Conservation (phyloP, 1,140 invertebrate genomes). For the Cheumatopsyche charites region DNA sequence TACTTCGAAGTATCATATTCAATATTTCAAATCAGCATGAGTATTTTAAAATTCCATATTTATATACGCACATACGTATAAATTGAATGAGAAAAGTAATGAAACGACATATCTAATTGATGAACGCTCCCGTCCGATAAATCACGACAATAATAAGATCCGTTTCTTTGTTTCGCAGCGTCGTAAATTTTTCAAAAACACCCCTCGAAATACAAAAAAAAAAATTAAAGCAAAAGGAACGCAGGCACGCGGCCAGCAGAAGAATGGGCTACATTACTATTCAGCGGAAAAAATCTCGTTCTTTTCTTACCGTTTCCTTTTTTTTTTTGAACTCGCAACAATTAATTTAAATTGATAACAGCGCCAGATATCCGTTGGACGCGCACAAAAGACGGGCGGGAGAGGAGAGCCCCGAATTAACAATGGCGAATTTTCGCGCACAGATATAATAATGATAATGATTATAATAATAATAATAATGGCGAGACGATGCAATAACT, state of each 20-base stretch:
- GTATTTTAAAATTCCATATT: no score
- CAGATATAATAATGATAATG: slow-evolving; percentile 18
- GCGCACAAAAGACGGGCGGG: not conserved
- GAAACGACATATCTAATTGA: slow-evolving; percentile 2
- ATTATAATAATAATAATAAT: no score
- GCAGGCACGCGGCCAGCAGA: no score
- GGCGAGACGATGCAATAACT: slow-evolving; percentile 17
- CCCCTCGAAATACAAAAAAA: not conserved
- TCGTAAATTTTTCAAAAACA: slow-evolving; percentile 1
- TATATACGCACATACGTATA: no score
- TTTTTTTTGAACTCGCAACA: slow-evolving; percentile 2
- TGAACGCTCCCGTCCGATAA: not conserved
- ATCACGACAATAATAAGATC: not conserved
- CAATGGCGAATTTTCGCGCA: slow-evolving; percentile 9
- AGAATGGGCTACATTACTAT: slow-evolving; percentile 12
- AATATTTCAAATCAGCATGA: no score
- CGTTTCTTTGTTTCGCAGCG: slow-evolving; percentile 12
- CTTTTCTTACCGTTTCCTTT: slow-evolving; percentile 1
- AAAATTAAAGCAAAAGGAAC: no score
- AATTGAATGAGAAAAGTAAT: not conserved
- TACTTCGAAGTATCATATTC: no score
- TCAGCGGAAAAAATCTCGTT: slow-evolving; percentile 1
- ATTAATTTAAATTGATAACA: slow-evolving; percentile 27
- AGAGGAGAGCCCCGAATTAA: slow-evolving; percentile 10
- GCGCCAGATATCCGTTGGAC: slow-evolving; percentile 6